A percentile compares a stretch with the other conserved stretches of the same genome.
These are phyloP conservation scores for Mugil cephalus DNA, from an alignment of 2,113 vertebrate species.

Conservation along the genomic window DNA sequence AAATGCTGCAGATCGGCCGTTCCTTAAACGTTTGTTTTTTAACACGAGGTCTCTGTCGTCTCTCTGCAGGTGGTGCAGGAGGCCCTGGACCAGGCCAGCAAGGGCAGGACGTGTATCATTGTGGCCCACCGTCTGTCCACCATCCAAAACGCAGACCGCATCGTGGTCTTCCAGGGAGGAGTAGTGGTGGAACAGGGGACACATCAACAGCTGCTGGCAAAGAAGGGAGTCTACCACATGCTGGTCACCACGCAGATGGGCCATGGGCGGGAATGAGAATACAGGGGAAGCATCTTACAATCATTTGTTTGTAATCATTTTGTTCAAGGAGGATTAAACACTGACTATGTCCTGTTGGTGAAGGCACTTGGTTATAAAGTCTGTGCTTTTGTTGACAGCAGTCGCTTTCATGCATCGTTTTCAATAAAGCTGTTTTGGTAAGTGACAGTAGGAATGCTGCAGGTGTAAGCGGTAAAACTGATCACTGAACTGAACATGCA, in stretches of 20 bases:
- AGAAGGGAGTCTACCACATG: constrained; percentile 88
- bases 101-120: constrained; percentile 93
- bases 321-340: not conserved
- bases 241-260: constrained; percentile 89
- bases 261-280: constrained; percentile 31
- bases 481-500: not conserved
- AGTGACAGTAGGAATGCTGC: not conserved
- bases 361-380: not conserved
- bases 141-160: constrained; percentile 92
- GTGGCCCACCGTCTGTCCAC: constrained; percentile 95
- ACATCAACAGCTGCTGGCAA: constrained; percentile 91
- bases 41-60: not conserved
- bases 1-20: not conserved
- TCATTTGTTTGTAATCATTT: not conserved
- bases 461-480: not conserved
- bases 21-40: no score
- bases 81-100: constrained; percentile 91
- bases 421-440: no score
- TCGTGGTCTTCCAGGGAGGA: constrained; percentile 89
- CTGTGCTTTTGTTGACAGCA: no score
- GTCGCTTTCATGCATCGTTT: not conserved
- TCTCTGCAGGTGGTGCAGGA: constrained; percentile 91
- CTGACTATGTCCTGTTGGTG: not conserved
- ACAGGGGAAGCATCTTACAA: not conserved
- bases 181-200: constrained; percentile 89